A percentile compares a stretch with the other conserved stretches of the same genome.
Evolutionary conservation across 1,140 invertebrate species (phyloP).

Genomic region (Eriosoma lanigerum): DNA sequence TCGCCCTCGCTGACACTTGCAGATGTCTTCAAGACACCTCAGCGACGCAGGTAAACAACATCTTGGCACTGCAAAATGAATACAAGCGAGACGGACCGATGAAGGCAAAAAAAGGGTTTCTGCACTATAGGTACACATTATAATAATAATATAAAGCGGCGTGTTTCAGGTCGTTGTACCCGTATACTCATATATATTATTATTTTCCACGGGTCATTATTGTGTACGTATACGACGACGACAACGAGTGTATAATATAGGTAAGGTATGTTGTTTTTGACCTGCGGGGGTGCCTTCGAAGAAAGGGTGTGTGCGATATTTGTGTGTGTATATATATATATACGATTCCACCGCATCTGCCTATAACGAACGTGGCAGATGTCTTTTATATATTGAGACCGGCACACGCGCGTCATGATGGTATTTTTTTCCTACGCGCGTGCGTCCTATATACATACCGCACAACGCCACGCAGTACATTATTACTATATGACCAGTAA

Average conservation of each 20-base stretch:
- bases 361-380: slow-evolving; percentile 37
- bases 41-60: background rate
- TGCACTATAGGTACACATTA: background rate
- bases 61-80: slow-evolving; percentile 10
- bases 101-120: slow-evolving; percentile 35
- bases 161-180: slow-evolving; percentile 41
- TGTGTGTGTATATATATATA: background rate
- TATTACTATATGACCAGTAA: slow-evolving; percentile 17
- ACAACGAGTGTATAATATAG: background rate
- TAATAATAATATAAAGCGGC: background rate
- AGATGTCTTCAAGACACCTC: slow-evolving; percentile 47
- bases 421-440: slow-evolving; percentile 16
- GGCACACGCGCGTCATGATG: slow-evolving; percentile 38
- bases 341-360: slow-evolving; percentile 29
- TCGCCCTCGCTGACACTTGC: background rate
- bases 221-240: background rate
- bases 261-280: slow-evolving; percentile 47
- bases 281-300: slow-evolving; percentile 47
- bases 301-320: slow-evolving; percentile 48
- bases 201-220: slow-evolving; percentile 32
- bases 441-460: background rate
- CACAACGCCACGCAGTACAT: background rate
- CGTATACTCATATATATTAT: background rate
- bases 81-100: background rate
- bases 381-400: slow-evolving; percentile 30